Evolutionary conservation across 2,888 invertebrate genomes (phyloP), one percentile per base, ranked within the genome.

Genomic region (Harmothoe impar): DNA sequence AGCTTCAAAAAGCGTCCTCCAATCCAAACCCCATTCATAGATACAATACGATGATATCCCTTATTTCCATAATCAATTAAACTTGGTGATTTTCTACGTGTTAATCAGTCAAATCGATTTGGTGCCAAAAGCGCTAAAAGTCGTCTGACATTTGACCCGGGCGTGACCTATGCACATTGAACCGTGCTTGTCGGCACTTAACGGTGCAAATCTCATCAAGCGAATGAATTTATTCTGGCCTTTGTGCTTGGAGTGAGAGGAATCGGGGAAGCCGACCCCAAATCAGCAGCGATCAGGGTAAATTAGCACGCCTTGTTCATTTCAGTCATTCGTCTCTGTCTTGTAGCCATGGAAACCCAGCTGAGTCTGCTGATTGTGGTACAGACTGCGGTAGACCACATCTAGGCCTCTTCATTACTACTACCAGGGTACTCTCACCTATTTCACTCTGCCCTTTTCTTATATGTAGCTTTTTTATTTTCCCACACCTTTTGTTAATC

Each of bases 101-200:
- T 20, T 20, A 62, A 62, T 62, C n/a, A 62, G 62, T 62, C 12
- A 62, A 62, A 62, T 62, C 20, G n/a, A 62, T n/a, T 62, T 20
- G 62, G 62, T 15, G 62, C 23, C n/a, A 72, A 72, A 72, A 72
- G 62, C 62, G 62, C 23, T 23, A 72, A 72, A 72, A 72, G 72
- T 25, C 72, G 25, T 23, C 25, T 25, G 72, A 72, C 72, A 72
- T 72, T 72, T 72, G 72, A 72, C 72, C 72, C 29, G 0, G 12
- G 25, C 29, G 7, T 72, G 72, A 29, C 72, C 62, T 62, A 5
- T 20, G 62, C 43, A 43, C 43, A 43, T 43, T 43, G 43, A 43
- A 43, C 43, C 43, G 43, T 43, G 43, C 43, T 43, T 43, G 43
- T 43, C 43, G 43, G 43, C 43, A 43, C 43, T 43, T 43, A 43